phyloP scores from a whole-genome alignment of 2,113 vertebrate species.

The Colius striatus region DNA sequence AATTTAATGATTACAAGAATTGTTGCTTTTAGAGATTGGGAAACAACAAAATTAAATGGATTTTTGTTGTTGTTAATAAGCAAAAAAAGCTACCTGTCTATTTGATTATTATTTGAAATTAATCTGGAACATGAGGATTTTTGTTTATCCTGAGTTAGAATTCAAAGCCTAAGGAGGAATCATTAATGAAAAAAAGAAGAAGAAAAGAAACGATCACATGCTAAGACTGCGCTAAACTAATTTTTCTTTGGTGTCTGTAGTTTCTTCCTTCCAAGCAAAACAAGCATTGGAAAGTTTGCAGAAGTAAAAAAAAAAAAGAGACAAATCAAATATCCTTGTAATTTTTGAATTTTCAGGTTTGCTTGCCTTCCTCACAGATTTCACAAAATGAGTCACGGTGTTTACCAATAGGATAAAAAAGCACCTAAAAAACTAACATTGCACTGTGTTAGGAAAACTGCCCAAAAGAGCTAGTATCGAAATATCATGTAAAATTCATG shows the following conservation, averaged over 20 bases:
- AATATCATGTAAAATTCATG: constrained; percentile 75
- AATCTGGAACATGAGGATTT: background rate
- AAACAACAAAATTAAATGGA: constrained; percentile 38
- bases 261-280: background rate
- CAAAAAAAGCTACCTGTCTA: background rate
- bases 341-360: constrained; percentile 26
- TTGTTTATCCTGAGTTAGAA: background rate
- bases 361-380: background rate
- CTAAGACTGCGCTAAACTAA: background rate
- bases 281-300: background rate
- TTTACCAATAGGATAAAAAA: constrained; percentile 52
- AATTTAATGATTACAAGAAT: constrained; percentile 75
- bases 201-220: no score
- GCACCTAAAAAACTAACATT: constrained; percentile 42
- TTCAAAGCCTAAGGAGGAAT: background rate
- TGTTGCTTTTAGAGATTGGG: constrained; percentile 72
- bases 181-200: background rate
- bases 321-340: constrained; percentile 20
- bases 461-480: constrained; percentile 42
- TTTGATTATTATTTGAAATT: background rate
- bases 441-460: constrained; percentile 42
- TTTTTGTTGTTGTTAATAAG: background rate
- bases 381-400: background rate
- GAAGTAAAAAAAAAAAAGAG: background rate
- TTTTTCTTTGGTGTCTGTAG: background rate